Conservation (phyloP, 2,797 vertebrate genomes). For the Limosa lapponica region DNA sequence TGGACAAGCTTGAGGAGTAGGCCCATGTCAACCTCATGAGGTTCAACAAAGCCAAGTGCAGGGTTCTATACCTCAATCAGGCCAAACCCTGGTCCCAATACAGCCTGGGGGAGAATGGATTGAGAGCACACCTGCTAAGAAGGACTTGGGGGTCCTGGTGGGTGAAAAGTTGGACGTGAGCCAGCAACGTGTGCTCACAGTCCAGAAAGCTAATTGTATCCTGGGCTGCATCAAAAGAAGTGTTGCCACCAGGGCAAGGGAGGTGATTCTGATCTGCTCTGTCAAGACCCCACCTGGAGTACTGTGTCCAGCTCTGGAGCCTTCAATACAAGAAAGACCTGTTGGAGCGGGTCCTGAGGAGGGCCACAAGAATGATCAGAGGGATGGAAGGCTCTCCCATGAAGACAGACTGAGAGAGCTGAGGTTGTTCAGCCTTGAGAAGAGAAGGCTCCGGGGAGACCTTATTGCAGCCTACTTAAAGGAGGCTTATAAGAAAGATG, state of each 20-base stretch:
- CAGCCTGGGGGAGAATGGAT: neutral
- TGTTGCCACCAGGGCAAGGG: neutral
- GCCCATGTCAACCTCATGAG: neutral
- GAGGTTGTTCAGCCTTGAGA: neutral
- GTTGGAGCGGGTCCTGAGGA: neutral
- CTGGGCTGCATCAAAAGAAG: neutral
- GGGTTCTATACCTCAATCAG: neutral
- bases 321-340: neutral
- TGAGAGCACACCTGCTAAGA: neutral
- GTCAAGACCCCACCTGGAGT: neutral
- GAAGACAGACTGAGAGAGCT: neutral
- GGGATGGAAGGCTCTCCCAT: neutral
- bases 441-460: neutral
- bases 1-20: neutral
- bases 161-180: neutral
- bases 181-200: neutral
- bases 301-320: neutral
- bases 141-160: neutral
- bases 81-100: neutral
- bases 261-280: neutral
- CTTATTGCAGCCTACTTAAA: neutral
- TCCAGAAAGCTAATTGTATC: neutral
- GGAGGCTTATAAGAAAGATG: neutral
- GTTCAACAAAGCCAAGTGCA: neutral
- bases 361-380: neutral